Percentiles rank a stretch among this genome's conserved stretches.
phyloP scores from a whole-genome alignment of 2,888 invertebrate genomes.

The Monochamus alternatus region DNA sequence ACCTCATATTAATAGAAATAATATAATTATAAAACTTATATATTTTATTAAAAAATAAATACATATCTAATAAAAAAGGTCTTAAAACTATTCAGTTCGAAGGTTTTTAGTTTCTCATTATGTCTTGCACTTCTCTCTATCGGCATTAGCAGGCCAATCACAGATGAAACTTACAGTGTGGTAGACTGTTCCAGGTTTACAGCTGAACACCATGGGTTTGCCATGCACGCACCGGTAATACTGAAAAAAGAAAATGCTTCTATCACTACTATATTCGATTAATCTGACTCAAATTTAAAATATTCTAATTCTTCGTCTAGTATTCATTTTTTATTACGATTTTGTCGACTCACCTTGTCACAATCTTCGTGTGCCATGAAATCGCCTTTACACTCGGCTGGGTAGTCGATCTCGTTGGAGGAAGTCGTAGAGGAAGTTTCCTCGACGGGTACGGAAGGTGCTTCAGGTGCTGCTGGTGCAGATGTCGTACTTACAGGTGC shows the following conservation, averaged over 20 bases:
- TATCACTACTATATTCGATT: too few species aligned
- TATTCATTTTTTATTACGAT: background rate
- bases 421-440: conserved; percentile 32
- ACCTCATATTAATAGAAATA: too few species aligned
- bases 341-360: conserved; percentile 71
- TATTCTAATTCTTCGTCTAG: too few species aligned
- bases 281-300: too few species aligned
- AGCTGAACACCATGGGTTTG: conserved; percentile 81
- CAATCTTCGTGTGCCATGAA: conserved; percentile 76
- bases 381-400: conserved; percentile 73
- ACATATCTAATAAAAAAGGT: conserved; percentile 9
- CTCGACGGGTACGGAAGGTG: conserved; percentile 36
- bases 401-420: conserved; percentile 55
- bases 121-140: conserved; percentile 75
- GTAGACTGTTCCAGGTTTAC: conserved; percentile 84
- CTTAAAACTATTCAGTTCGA: conserved; percentile 29
- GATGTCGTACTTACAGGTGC: conserved; percentile 42
- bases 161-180: conserved; percentile 81
- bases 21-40: background rate
- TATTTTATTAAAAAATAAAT: conserved; percentile 38
- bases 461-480: conserved; percentile 29
- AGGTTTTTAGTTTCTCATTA: conserved; percentile 16
- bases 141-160: conserved; percentile 85
- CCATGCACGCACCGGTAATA: conserved; percentile 91
- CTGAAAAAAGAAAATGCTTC: conserved; percentile 71